These are phyloP conservation scores for Oreortyx pictus DNA, from an alignment of 2,797 vertebrate genomes.

Conservation along the genomic window DNA sequence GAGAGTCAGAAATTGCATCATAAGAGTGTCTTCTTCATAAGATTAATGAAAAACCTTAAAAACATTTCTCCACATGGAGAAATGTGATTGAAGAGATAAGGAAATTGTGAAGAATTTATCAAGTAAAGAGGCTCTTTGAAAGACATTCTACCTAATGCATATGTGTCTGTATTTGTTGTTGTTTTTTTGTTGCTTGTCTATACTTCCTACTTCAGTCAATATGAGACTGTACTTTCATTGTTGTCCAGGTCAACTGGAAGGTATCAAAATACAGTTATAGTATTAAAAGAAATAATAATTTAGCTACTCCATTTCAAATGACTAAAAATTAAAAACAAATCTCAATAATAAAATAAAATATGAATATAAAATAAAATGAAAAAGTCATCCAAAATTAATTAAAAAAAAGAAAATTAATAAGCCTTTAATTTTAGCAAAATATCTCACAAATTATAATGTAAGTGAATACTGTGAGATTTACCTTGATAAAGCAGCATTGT, in stretches of 20 bases:
- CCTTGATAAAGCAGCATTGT: background rate
- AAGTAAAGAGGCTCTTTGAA: background rate
- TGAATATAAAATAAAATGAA: background rate
- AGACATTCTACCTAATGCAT: background rate
- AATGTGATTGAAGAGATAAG: background rate
- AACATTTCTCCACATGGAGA: background rate
- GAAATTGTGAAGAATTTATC: background rate
- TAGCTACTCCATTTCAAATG: background rate
- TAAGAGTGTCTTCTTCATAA: background rate
- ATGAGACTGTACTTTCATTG: background rate
- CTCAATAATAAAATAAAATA: background rate
- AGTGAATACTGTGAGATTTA: background rate
- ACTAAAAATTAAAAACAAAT: background rate
- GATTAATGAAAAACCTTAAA: constrained; percentile 21
- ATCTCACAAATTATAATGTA: background rate
- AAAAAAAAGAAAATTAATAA: background rate
- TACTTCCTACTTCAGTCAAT: background rate
- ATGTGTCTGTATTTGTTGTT: background rate
- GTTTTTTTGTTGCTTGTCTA: background rate
- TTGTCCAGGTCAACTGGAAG: background rate
- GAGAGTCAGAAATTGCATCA: constrained; percentile 5
- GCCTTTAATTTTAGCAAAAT: background rate
- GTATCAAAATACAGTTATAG: background rate
- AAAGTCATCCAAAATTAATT: background rate
- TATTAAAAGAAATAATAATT: background rate